Conservation (phyloP, 2,797 vertebrate species). For the Alca torda region DNA sequence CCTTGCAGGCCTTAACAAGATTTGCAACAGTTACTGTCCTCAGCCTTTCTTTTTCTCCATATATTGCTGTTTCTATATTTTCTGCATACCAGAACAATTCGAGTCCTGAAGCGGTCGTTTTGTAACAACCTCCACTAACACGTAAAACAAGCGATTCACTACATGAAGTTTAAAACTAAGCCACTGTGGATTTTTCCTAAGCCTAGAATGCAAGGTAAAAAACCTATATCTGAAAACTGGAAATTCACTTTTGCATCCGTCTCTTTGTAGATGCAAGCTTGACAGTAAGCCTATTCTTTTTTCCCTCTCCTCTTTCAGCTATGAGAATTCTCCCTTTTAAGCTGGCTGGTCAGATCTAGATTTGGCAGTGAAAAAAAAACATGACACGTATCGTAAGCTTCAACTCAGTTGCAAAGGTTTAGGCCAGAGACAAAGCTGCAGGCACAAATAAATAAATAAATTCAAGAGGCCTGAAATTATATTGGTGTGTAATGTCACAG, state of each 20-base stretch:
- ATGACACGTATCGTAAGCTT: constrained; percentile 49
- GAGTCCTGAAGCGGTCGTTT: neutral
- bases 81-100: neutral
- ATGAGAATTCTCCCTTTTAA: constrained; percentile 29
- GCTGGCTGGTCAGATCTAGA: neutral
- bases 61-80: neutral
- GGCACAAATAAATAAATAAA: constrained; percentile 62
- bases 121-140: neutral
- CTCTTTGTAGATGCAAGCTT: neutral
- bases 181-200: neutral
- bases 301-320: neutral
- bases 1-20: neutral
- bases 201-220: neutral
- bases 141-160: neutral
- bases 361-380: constrained; percentile 31
- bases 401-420: constrained; percentile 43
- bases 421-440: constrained; percentile 49
- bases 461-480: neutral
- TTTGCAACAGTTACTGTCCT: neutral
- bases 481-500: neutral
- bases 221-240: neutral
- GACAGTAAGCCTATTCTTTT: neutral
- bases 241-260: neutral
- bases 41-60: neutral
- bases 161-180: neutral